Conservation (phyloP, 2,797 vertebrate genomes). For the Sylvilagus floridanus region DNA sequence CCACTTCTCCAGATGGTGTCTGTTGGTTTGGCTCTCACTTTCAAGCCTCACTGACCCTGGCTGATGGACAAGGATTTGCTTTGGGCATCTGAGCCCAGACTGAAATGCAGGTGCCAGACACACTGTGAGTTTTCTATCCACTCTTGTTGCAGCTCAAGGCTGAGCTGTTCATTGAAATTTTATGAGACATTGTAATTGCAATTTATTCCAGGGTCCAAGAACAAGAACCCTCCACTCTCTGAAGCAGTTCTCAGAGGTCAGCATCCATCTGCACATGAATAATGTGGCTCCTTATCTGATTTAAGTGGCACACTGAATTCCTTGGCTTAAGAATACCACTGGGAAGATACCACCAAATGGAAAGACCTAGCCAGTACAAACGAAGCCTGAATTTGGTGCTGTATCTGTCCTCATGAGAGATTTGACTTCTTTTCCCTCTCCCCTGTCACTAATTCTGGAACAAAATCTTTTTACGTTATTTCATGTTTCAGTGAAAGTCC, state of each 20-base stretch:
- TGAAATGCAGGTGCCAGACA: conserved; percentile 9
- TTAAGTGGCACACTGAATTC: no score
- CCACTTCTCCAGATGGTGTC: conserved; percentile 63
- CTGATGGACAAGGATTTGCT: conserved; percentile 55
- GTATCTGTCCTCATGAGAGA: background rate
- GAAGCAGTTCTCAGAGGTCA: background rate
- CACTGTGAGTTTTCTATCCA: background rate
- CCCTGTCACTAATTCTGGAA: background rate
- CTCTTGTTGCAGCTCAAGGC: background rate
- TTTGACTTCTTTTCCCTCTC: background rate
- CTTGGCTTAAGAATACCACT: background rate
- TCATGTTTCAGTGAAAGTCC: background rate
- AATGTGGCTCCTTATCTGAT: no score
- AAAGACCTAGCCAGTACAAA: background rate
- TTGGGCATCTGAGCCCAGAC: conserved; percentile 39
- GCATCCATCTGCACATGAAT: background rate
- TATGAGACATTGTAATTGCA: background rate
- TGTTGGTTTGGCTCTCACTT: conserved; percentile 63
- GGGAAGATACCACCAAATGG: background rate
- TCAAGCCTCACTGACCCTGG: conserved; percentile 70
- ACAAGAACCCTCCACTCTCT: background rate
- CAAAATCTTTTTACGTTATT: background rate
- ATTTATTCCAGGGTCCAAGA: background rate
- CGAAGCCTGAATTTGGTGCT: no score
- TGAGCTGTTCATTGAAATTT: background rate